Evolutionary conservation across 1,140 invertebrate genomes (phyloP), one percentile per base, ranked within the genome.

Genomic region (Drosophila setifemur): DNA sequence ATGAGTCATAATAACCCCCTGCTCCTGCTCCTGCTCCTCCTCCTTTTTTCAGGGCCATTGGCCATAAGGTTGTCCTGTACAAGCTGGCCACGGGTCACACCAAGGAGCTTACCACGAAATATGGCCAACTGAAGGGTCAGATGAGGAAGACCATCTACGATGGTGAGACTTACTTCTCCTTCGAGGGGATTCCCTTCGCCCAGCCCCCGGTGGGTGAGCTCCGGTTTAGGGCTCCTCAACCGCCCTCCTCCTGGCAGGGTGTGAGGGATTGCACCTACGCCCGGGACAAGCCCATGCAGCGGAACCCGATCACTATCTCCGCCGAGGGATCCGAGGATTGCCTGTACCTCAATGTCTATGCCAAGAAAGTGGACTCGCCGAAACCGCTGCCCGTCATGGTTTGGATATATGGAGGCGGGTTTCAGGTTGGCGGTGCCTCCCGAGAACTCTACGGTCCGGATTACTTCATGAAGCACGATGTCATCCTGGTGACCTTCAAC

Each of bases 381-480:
- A 52, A 55, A 2, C 66, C 72, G 0, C 23, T 89, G 25, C 93
- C 95, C 0, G 94, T 96, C 0, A 92, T 96, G 83, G 92, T 95
- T 0, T 96, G 91, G 91, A 93, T 96, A 25, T 93, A 95, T 78
- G 95, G 95, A 1, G 95, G 95, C 1, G 92, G 89, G 16, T 94
- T 95, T 78, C 82, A 90, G 12, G 58, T 81, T n/a, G 93, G 93
- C 2, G 92, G 91, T 1, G 92, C 69, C 9, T 53, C 60, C 0
- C 50, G 73, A 0, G 57, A 85, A 4, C 28, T 90, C 0, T 93
- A 93, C 49, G 93, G 93, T 2, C 93, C 93, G 2, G 93, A 94
- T 58, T 93, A 93, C 45, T 91, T 95, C 2, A 86, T 93, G 12
- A 90, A 92, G n/a, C 91, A 95, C 73, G 92, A 93, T 29, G 90